Evolutionary conservation across 1,140 invertebrate genomes (phyloP).

Genomic region (Bombus impatiens): DNA sequence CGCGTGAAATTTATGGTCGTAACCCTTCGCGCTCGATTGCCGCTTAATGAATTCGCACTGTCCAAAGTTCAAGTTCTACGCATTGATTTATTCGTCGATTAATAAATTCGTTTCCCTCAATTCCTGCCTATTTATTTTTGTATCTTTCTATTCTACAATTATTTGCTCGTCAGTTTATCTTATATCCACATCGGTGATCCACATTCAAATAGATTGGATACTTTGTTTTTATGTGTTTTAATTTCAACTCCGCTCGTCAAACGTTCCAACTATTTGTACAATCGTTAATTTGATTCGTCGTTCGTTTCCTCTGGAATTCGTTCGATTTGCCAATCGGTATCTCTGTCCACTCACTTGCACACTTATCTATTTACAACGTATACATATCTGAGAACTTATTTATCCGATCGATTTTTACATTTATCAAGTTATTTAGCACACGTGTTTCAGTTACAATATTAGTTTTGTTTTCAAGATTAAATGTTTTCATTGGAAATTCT

Average conservation of each 20-base stretch:
- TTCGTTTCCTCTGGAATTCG: not conserved
- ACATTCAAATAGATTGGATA: not conserved
- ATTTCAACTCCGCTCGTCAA: not conserved
- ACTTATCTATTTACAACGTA: not conserved
- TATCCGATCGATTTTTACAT: not conserved
- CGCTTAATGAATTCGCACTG: constrained; percentile 29
- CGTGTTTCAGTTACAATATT: not conserved
- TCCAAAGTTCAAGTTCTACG: constrained; percentile 18
- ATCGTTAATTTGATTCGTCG: not conserved
- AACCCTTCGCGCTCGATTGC: not conserved
- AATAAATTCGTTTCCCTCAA: constrained; percentile 1
- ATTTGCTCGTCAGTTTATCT: not conserved
- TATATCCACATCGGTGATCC: not conserved
- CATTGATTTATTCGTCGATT: constrained; percentile 8
- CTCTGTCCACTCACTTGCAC: not conserved
- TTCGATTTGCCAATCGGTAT: too few relatives aligned
- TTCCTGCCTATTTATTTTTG: not conserved
- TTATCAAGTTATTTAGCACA: not conserved
- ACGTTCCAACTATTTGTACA: not conserved
- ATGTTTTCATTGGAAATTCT: not conserved
- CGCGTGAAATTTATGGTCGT: too few relatives aligned
- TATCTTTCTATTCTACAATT: not conserved
- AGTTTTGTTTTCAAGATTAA: not conserved
- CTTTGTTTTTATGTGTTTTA: not conserved
- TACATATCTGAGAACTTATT: not conserved